phyloP scores from a whole-genome alignment of 2,888 invertebrate species.

The Thereva nobilitata region DNA sequence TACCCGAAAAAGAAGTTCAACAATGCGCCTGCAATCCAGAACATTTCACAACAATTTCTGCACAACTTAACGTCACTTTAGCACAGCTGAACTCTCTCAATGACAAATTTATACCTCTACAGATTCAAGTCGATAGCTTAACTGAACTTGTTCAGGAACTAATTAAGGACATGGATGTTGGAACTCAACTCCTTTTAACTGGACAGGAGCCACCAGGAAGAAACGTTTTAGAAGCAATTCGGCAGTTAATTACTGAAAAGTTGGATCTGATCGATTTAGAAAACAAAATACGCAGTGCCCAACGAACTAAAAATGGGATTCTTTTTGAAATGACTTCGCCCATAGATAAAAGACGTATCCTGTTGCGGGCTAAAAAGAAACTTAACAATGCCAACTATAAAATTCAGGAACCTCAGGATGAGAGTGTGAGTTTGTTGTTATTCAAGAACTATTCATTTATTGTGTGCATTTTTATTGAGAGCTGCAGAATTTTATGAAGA shows the following conservation, averaged over 20 bases:
- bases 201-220: slow-evolving; percentile 35
- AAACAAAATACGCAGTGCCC: slow-evolving; percentile 35
- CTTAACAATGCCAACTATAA: slow-evolving; percentile 24
- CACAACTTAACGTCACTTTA: slow-evolving; percentile 20
- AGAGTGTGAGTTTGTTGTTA: too few relatives aligned
- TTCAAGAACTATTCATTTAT: too few relatives aligned
- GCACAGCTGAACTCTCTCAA: slow-evolving; percentile 24
- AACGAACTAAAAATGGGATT: slow-evolving; percentile 25
- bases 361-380: slow-evolving; percentile 27
- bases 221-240: slow-evolving; percentile 36
- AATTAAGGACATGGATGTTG: slow-evolving; percentile 28
- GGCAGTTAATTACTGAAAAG: slow-evolving; percentile 36
- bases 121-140: slow-evolving; percentile 33
- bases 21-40: slow-evolving; percentile 25
- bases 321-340: slow-evolving; percentile 36
- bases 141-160: slow-evolving; percentile 30
- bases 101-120: slow-evolving; percentile 7
- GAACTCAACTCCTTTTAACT: slow-evolving; percentile 37
- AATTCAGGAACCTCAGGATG: slow-evolving; percentile 31
- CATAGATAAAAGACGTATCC: slow-evolving; percentile 37
- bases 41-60: slow-evolving; percentile 12
- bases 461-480: too few relatives aligned
- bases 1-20: not conserved
- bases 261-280: slow-evolving; percentile 36
- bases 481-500: too few relatives aligned